phyloP scores from a whole-genome alignment of 2,888 invertebrate species.

The Anoplius nigerrimus region DNA sequence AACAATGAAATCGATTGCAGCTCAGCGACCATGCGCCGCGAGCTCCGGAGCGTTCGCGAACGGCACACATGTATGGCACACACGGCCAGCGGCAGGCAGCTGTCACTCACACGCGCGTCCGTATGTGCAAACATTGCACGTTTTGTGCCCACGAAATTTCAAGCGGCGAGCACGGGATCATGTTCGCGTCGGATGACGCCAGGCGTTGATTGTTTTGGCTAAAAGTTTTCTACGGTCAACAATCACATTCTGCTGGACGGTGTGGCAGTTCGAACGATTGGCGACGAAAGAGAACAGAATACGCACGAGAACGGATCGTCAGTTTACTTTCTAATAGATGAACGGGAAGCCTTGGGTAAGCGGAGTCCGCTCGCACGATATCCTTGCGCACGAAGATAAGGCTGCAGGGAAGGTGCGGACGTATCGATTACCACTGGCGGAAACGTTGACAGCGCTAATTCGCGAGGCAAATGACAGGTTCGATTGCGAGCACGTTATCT shows the following conservation, averaged over 20 bases:
- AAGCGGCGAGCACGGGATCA: no score
- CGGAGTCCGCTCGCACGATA: slow-evolving; percentile 20
- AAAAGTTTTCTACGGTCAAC: no score
- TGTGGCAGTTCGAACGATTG: no score
- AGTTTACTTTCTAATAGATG: slow-evolving; percentile 24
- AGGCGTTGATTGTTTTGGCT: no score
- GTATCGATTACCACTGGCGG: slow-evolving; percentile 45
- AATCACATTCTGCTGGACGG: no score
- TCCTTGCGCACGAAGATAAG: slow-evolving; percentile 41
- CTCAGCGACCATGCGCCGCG: slow-evolving; percentile 24
- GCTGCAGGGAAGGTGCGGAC: slow-evolving; percentile 17
- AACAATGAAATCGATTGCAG: slow-evolving; percentile 41
- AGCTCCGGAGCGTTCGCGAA: no score
- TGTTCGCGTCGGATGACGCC: background rate
- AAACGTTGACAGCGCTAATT: background rate
- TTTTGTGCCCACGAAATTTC: no score
- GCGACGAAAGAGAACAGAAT: background rate
- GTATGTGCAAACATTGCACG: no score
- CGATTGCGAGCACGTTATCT: no score
- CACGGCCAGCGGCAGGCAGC: no score
- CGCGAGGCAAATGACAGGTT: background rate
- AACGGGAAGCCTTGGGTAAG: slow-evolving; percentile 16
- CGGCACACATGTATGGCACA: no score
- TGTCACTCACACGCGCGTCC: no score
- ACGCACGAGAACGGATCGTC: background rate